phyloP scores from a whole-genome alignment of 2,888 invertebrate species.

The Eristalinus aeneus region DNA sequence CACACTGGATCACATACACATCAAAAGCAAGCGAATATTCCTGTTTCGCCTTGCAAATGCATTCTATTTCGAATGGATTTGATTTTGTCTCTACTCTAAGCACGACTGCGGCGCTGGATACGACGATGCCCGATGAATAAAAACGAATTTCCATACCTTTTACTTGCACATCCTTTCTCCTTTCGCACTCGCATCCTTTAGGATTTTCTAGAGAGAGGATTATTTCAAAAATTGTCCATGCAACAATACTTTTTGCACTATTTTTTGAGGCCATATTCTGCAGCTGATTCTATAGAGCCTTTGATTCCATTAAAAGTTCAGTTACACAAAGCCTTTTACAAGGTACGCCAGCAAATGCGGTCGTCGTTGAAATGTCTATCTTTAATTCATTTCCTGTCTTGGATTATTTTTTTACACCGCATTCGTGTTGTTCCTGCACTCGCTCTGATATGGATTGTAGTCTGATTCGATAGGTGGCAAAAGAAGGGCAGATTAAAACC shows the following conservation, averaged over 20 bases:
- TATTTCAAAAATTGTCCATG: conserved; percentile 55
- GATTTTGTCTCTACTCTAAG: conserved; percentile 20
- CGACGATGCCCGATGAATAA: conserved; percentile 10
- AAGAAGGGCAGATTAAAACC: conserved; percentile 34
- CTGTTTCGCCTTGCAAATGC: conserved; percentile 49
- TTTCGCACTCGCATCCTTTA: conserved; percentile 25
- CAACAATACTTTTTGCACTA: conserved; percentile 46
- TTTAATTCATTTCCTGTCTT: conserved; percentile 3
- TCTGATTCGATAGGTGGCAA: neutral
- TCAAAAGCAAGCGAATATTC: neutral
- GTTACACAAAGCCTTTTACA: conserved; percentile 36
- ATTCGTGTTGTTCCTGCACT: conserved; percentile 17
- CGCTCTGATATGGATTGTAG: neutral
- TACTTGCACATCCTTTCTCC: conserved; percentile 7
- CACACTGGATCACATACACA: neutral
- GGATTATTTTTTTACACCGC: conserved; percentile 57
- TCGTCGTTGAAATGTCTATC: neutral
- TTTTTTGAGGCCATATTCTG: conserved; percentile 26
- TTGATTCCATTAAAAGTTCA: conserved; percentile 42
- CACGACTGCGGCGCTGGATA: neutral
- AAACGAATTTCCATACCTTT: conserved; percentile 28
- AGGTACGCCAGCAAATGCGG: neutral
- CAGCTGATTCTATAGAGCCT: conserved; percentile 5
- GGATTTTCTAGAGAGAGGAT: conserved; percentile 44
- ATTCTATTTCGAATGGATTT: conserved; percentile 59